phyloP scores from a whole-genome alignment of 1,140 invertebrate genomes.

The Lucilia cuprina region DNA sequence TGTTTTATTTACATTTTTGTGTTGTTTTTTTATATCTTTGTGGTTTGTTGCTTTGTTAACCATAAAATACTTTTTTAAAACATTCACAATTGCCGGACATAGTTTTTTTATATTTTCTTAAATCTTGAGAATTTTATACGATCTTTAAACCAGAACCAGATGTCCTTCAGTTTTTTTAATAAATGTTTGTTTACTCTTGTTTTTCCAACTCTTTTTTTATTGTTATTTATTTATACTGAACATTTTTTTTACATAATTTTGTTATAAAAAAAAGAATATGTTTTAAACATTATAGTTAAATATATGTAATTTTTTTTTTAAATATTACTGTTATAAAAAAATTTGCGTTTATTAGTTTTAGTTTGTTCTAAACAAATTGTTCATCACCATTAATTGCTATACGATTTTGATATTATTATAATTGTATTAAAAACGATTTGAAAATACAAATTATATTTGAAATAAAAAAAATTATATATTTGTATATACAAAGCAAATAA shows the following conservation, averaged over 20 bases:
- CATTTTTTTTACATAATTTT: neutral
- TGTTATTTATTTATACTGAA: neutral
- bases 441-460: neutral
- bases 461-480: neutral
- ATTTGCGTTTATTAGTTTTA: neutral
- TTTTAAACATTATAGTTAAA: neutral
- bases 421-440: neutral
- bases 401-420: neutral
- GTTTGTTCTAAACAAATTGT: neutral
- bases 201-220: no score
- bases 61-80: no score
- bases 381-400: neutral
- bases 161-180: no score
- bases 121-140: no score
- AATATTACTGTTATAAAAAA: neutral
- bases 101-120: no score
- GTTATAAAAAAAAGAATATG: neutral
- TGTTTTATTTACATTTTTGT: no score
- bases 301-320: neutral
- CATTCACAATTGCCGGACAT: conserved; percentile 2
- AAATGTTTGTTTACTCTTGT: no score
- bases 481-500: no score
- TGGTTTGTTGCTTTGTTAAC: no score
- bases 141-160: no score
- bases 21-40: no score